Evolutionary conservation across 2,797 vertebrate genomes (phyloP), one percentile per base, ranked within the genome.

Genomic region (Trichosurus vulpecula): DNA sequence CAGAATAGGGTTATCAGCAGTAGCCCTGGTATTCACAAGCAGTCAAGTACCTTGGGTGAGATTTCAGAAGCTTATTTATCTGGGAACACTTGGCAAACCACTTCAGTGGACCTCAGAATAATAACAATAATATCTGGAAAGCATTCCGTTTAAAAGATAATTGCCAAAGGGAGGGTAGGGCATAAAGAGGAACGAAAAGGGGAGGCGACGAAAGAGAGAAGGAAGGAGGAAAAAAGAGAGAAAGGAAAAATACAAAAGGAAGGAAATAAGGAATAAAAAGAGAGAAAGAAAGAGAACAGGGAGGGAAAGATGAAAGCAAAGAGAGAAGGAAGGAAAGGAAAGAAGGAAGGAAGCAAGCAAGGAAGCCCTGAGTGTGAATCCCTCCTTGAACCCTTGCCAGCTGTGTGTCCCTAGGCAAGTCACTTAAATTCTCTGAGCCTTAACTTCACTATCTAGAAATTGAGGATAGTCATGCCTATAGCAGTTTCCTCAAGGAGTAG

Each of bases 1-100:
- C 90, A 95, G 94, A 92, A 53, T 25, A 95, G 13, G 90, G 54
- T 93, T 95, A 93, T 94, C 92, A 93, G n/a, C 90, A 92, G 29
- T 92, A 90, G 41, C 51, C 90, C 30, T 56, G 52, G 92, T 66
- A 2, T n/a, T 96, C 94, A 58, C 94, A 89, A 95, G 22, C 95
- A 96, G 47, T 66, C 81, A 94, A 54, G 81, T 93, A 61, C 92
- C 53, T 94, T 30, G 51, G 25, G 29, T 94, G 66, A 96, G 1
- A 14, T 66, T 96, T 94, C 54, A 90, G 30, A 97, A 74, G 3
- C 30, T 92, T 91, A 74, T 57, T 61, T 47, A 87, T 5, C 94
- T 22, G n/a, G 19, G 54, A 91, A 92, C 14, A 93, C 25, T 55
- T 56, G 12, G 92, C 66, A 41, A 74, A 41, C 22, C n/a, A 74